Evolutionary conservation across 2,888 invertebrate genomes (phyloP), one percentile per base, ranked within the genome.

Genomic region (Argyresthia albistria): DNA sequence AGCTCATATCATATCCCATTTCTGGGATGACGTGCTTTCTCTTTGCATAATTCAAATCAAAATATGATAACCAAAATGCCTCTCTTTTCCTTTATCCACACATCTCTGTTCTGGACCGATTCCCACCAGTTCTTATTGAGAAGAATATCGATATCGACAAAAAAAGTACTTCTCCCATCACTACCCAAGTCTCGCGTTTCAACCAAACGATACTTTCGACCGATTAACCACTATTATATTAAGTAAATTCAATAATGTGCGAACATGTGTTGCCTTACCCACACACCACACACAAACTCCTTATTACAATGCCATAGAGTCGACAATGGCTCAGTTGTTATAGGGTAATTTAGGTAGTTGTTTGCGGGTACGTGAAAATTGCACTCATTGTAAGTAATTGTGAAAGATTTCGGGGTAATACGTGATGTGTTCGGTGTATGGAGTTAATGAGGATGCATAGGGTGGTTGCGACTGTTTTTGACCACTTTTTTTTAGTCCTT

Each of bases 141-240:
- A 11, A 11, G 10, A 10, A 10, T n/a, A 39, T 14, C n/a, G 48
- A 25, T 56, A 56, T 61, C 62, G 62, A 62, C 43, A 56, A 11
- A 43, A n/a, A 16, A 12, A 8, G n/a, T 43, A 42, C 8, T 9
- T 6, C 4, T 15, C 47, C 37, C 76, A 68, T 57, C 77, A 59
- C 76, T 80, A 72, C 11, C 45, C 53, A 72, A 79, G 79, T 77
- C 73, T 74, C 76, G 72, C 63, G 43, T 51, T 51, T 45, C 36
- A 12, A 35, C 43, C 37, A 53, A 53, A 70, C 74, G 82, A 83
- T 86, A 80, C 75, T 81, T 82, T 81, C 78, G 63, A 76, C 76
- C 77, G 82, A 87, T 87, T 86, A 87, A 86, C 75, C 80, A 81
- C 82, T 86, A 87, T 86, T 86, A 86, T 84, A 81, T 84, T 82